A percentile compares a stretch with the other conserved stretches of the same genome.
Evolutionary conservation across 2,113 vertebrate genomes (phyloP).

Genomic region (Amblyornis subalaris): DNA sequence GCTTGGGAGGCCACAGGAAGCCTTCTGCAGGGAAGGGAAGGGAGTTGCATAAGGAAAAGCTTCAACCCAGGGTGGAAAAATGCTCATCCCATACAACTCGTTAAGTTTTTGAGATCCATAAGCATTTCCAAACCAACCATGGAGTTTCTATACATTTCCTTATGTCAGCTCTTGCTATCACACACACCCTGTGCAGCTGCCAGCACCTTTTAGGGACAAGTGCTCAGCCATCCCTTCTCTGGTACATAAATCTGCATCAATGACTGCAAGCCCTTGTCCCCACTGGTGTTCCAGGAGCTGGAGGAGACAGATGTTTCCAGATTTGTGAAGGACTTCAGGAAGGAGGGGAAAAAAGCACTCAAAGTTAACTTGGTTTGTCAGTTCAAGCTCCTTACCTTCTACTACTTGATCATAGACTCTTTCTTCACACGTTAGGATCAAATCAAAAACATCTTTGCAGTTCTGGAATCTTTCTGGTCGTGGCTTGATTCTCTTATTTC

Average conservation of each 20-base stretch:
- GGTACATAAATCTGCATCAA: neutral
- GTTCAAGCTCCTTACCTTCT: slow-evolving; percentile 85
- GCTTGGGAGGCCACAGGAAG: neutral
- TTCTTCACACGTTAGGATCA: slow-evolving; percentile 97
- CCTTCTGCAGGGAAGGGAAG: neutral
- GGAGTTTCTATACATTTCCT: neutral
- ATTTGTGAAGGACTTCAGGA: slow-evolving; percentile 29
- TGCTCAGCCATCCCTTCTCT: neutral
- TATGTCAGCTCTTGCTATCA: neutral
- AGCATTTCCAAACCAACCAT: neutral
- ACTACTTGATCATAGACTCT: slow-evolving; percentile 97
- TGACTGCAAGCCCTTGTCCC: neutral
- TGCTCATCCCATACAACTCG: neutral
- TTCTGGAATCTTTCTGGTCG: slow-evolving; percentile 95
- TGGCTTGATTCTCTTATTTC: slow-evolving; percentile 96
- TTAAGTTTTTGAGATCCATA: neutral
- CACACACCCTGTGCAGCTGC: neutral
- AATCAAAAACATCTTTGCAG: slow-evolving; percentile 95
- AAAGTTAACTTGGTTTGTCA: neutral
- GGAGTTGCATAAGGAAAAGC: neutral
- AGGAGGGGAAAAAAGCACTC: neutral
- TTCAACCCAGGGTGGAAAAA: neutral
- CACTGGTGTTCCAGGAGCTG: neutral
- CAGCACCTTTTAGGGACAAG: neutral
- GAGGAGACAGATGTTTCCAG: neutral